Evolutionary conservation across 2,797 vertebrate genomes (phyloP), one percentile per base, ranked within the genome.

Genomic region (Sebastes iracundus): DNA sequence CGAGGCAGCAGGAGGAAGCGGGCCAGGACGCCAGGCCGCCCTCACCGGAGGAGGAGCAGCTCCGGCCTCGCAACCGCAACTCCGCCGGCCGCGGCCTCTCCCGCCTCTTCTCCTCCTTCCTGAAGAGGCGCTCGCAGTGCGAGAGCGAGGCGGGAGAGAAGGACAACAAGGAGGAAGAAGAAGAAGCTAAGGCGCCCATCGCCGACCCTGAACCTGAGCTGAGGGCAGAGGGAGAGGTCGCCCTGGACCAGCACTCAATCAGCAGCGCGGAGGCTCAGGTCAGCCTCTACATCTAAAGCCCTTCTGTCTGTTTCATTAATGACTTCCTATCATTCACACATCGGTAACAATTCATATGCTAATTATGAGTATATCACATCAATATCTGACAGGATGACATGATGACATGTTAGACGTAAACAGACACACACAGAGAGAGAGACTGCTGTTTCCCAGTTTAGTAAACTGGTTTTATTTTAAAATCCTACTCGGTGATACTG

Each of bases 121-220:
- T 99, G 88, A 98, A 97, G 91, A 96, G 96, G 61, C 98, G 96
- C 70, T 98, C 98, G 14, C 97, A 98, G 89, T 97, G 96, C 72
- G 97, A 97, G 0, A 96, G 96, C 11, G 97, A 97, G 63, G 96
- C 95, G 22, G 97, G 96, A 42, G 84, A 90, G 61, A 95, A 94
- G 79, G 89, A 84, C 7, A 75, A 85, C 53, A 94, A 95, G 82
- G 89, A 86, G 4, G 88, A 88, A 1, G 92, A 96, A 1, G 92
- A 96, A 38, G 93, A 98, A 83, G 95, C 97, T 85, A 99, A 99
- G 95, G 98, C 98, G 10, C 98, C 98, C 0, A 99, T 99, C 33
- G 98, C 98, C 55, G 98, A 97, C 93, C 98, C 97, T 1, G 98
- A 99, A 82, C 98, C 98, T 3, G 98, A 99, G 84, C 96, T 99